Percentiles rank a stretch among this genome's conserved stretches.
phyloP scores from a whole-genome alignment of 2,797 vertebrate genomes.

The Kryptolebias ocellatus region DNA sequence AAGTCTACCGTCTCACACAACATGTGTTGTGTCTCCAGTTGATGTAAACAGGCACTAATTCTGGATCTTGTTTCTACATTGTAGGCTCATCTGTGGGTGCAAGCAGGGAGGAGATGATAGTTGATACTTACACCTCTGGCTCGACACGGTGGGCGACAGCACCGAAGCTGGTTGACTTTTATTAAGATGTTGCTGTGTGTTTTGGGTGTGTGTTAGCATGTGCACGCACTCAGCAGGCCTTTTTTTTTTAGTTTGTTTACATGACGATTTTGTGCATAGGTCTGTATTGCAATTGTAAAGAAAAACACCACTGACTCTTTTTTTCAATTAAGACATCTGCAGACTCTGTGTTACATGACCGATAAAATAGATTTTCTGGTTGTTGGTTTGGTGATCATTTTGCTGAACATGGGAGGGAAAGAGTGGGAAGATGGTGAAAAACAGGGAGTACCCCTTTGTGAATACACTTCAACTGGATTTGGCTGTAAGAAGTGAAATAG shows the following conservation, averaged over 20 bases:
- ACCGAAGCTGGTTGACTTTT: constrained; percentile 69
- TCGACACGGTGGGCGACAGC: constrained; percentile 66
- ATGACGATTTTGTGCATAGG: constrained; percentile 2
- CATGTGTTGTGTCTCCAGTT: constrained; percentile 73
- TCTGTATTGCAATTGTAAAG: constrained; percentile 16
- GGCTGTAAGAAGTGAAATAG: constrained; percentile 73
- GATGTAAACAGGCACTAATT: constrained; percentile 70
- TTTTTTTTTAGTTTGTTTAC: constrained; percentile 18
- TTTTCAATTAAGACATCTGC: constrained; percentile 59
- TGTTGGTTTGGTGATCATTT: constrained; percentile 48
- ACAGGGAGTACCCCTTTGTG: constrained; percentile 56
- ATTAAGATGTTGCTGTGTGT: constrained; percentile 54
- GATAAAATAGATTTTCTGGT: constrained; percentile 50
- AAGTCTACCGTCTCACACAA: constrained; percentile 74
- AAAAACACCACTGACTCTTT: constrained; percentile 36
- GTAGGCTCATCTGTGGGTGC: constrained; percentile 73
- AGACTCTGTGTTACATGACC: constrained; percentile 25
- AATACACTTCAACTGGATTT: constrained; percentile 76
- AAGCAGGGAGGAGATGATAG: constrained; percentile 57
- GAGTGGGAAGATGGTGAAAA: constrained; percentile 31
- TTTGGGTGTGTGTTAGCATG: constrained; percentile 1
- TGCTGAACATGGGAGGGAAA: constrained; percentile 43
- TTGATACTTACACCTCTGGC: constrained; percentile 72
- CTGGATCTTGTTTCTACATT: constrained; percentile 69
- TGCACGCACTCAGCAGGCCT: background rate